phyloP scores from a whole-genome alignment of 2,797 vertebrate genomes.

The Adelosebastes latens region DNA sequence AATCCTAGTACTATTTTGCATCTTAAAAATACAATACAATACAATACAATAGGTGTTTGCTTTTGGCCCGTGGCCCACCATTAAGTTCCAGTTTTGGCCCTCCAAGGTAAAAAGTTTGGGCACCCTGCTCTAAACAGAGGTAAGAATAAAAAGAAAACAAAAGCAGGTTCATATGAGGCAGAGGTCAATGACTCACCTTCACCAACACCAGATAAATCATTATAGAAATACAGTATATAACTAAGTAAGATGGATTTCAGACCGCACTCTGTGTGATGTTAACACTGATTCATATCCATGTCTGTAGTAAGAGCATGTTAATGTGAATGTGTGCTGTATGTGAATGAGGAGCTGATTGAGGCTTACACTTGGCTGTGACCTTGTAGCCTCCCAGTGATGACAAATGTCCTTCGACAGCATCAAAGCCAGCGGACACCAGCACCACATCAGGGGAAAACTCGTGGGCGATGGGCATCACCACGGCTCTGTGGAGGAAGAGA shows the following conservation, averaged over 20 bases:
- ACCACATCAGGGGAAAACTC: conserved; percentile 94
- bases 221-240: background rate
- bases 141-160: background rate
- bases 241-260: background rate
- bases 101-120: no score
- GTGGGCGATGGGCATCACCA: conserved; percentile 94
- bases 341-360: background rate
- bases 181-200: background rate
- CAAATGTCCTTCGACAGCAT: conserved; percentile 90
- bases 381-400: conserved; percentile 89
- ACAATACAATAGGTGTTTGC: no score
- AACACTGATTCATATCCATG: background rate
- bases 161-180: background rate
- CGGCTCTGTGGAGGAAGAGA: conserved; percentile 80
- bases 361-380: conserved; percentile 95
- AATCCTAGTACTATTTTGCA: no score
- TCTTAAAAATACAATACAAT: no score
- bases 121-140: no score
- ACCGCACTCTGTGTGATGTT: background rate
- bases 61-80: no score
- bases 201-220: background rate
- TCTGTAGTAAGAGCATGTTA: background rate
- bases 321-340: background rate
- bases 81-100: no score
- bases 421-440: conserved; percentile 93